Evolutionary conservation across 2,113 vertebrate genomes (phyloP).

Genomic region (Chloebia gouldiae): DNA sequence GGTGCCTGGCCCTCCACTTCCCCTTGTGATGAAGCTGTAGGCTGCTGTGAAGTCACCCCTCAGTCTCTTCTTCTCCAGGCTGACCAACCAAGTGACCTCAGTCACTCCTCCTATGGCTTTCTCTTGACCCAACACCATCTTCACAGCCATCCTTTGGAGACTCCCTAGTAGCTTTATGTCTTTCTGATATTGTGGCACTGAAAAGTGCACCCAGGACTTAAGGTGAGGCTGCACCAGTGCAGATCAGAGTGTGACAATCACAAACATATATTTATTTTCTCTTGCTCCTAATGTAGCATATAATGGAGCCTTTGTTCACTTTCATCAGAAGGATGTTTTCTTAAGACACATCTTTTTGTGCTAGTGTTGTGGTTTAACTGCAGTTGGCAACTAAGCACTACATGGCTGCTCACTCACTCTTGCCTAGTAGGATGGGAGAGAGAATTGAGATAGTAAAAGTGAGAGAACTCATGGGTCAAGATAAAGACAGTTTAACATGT

Average conservation of each 20-base stretch:
- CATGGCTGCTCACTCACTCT: not conserved
- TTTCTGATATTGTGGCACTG: not conserved
- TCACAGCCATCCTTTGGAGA: not conserved
- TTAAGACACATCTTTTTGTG: not conserved
- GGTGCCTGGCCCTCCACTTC: not conserved
- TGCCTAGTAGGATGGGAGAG: not conserved
- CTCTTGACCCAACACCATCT: not conserved
- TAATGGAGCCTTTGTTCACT: not conserved
- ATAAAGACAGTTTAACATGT: not conserved
- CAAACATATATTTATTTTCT: not conserved
- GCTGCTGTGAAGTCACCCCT: not conserved
- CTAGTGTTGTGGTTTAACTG: not conserved
- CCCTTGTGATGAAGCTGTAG: not conserved
- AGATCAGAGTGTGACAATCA: not conserved
- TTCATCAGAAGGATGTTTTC: not conserved
- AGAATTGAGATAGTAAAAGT: not conserved
- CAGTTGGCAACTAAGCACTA: not conserved
- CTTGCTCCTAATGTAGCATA: not conserved
- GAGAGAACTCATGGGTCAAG: not conserved
- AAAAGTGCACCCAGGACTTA: not conserved
- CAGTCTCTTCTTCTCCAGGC: not conserved
- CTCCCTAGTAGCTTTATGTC: not conserved
- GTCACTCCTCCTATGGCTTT: rapidly evolving
- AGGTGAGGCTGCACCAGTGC: not conserved
- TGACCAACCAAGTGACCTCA: not conserved